Base-by-base conservation (phyloP, 2,888 invertebrate genomes). In the Scaptomyza caliginosa region DNA sequence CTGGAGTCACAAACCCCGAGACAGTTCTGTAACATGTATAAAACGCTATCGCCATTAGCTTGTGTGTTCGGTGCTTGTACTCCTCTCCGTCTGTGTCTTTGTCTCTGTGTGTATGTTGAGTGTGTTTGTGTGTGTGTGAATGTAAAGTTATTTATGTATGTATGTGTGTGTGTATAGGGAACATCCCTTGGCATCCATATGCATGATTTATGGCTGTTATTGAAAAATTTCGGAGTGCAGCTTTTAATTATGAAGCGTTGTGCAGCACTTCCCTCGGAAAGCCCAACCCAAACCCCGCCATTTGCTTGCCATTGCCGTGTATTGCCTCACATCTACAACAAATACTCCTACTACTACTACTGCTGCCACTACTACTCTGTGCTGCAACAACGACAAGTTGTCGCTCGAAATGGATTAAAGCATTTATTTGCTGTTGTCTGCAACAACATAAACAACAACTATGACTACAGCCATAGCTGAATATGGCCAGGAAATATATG, bases 171-270 rank as follows among this genome's bases (percentile, higher is more conserved):
- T 32, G 32, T 32, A 6, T 30, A 26, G 79, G 70, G 57, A 65
- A 65, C 67, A 62, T 90, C 90, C 89, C 90, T 64, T 66, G 88
- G 77, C 88, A 84, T 87, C 77, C 86, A 88, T 85, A 84, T 75
- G 84, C 75, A 82, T 90, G 90, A 90, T 90, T 90, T 90, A 90
- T 90, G 76, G 85, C 80, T 88, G 90, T 90, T 89, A 90, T 90
- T 90, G 90, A 90, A 90, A 90, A 90, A 89, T 89, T 88, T 66
- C 86, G 77, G 87, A 81, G 74, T 80, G 81, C 75, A 72, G 75
- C 88, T 89, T 88, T 88, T 88, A 89, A 88, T 88, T 88, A 88
- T 84, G 80, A 81, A 69, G 64, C 77, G 64, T 50, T 67, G 74
- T 62, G 72, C 49, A 50, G 36, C 40, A 21, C 34, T 34, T 16